phyloP scores from a whole-genome alignment of 2,888 invertebrate species.

The Parnassius smintheus region DNA sequence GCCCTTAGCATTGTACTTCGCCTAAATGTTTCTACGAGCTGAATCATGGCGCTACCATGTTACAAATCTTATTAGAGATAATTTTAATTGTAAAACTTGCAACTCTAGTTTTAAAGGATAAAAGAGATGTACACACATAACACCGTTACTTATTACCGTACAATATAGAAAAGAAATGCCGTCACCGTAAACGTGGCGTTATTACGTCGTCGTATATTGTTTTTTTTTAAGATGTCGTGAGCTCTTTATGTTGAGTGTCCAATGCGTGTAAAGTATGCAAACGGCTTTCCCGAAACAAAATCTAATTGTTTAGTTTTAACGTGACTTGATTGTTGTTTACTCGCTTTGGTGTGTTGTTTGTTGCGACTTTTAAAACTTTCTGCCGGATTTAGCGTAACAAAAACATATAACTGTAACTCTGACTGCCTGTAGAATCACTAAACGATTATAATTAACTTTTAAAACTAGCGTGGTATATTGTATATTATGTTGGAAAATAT shows the following conservation, averaged over 20 bases:
- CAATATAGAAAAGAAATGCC: too few relatives aligned
- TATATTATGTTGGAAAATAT: too few relatives aligned
- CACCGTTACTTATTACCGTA: too few relatives aligned
- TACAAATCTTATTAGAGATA: too few relatives aligned
- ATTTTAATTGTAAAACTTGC: too few relatives aligned
- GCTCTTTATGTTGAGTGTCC: constrained; percentile 40
- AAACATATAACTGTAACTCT: constrained; percentile 30
- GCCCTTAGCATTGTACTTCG: too few relatives aligned
- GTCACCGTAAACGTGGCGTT: constrained; percentile 15
- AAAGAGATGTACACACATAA: too few relatives aligned
- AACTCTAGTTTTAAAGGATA: too few relatives aligned
- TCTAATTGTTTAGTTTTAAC: constrained; percentile 38
- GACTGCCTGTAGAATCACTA: neutral
- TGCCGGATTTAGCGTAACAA: constrained; percentile 51
- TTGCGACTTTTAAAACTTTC: constrained; percentile 47
- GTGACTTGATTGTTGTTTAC: constrained; percentile 39
- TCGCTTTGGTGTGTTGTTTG: constrained; percentile 34
- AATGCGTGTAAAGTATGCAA: constrained; percentile 55
- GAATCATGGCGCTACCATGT: too few relatives aligned
- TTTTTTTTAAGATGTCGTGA: constrained; percentile 51
- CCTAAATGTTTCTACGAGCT: too few relatives aligned
- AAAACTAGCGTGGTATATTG: neutral
- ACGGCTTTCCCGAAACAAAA: constrained; percentile 56
- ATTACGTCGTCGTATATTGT: constrained; percentile 46
- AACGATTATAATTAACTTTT: neutral